Evolutionary conservation across 2,113 vertebrate species (phyloP).

Genomic region (Cyanoramphus novaezelandiae): DNA sequence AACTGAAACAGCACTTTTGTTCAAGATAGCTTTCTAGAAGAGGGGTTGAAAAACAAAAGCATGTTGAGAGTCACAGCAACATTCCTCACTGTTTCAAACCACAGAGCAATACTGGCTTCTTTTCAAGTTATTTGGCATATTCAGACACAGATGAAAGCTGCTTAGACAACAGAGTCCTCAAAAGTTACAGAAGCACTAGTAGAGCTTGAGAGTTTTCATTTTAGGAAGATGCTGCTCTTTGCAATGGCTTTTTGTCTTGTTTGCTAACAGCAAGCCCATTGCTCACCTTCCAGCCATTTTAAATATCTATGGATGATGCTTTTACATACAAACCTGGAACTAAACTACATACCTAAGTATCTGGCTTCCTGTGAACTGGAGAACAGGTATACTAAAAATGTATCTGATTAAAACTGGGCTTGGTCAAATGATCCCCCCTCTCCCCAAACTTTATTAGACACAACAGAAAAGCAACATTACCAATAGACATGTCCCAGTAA

Average conservation of each 20-base stretch:
- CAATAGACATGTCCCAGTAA: constrained; percentile 98
- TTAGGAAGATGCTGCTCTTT: neutral
- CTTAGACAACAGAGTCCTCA: neutral
- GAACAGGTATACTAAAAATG: neutral
- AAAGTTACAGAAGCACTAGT: neutral
- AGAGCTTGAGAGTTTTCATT: neutral
- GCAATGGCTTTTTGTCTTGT: neutral
- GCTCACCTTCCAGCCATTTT: neutral
- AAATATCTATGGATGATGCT: neutral
- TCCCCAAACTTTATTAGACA: neutral
- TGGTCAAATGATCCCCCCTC: neutral
- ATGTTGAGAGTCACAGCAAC: neutral
- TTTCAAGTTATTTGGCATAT: constrained; percentile 6
- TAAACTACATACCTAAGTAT: neutral
- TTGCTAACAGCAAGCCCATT: neutral
- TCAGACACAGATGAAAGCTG: neutral
- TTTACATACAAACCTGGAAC: neutral
- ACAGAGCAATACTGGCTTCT: neutral
- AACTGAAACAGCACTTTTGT: constrained; percentile 9
- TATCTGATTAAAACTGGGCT: neutral
- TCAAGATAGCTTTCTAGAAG: constrained; percentile 22
- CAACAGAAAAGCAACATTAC: constrained; percentile 68
- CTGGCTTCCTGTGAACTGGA: neutral
- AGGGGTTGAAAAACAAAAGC: neutral
- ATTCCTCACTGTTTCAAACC: neutral